phyloP scores from a whole-genome alignment of 2,888 invertebrate species.

The Platycnemis pennipes region DNA sequence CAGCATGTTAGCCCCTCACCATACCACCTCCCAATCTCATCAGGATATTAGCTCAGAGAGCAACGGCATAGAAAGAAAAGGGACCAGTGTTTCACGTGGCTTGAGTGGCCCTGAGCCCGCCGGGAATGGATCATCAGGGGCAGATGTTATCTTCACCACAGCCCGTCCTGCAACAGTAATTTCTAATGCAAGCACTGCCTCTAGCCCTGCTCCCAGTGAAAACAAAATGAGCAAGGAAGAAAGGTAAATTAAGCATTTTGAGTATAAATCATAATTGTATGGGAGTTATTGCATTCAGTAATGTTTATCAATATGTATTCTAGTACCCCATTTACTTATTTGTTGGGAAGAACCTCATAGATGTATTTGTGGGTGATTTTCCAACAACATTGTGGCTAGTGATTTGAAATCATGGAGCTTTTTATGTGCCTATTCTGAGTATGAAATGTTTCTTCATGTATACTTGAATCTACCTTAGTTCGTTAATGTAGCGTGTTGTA shows the following conservation, averaged over 20 bases:
- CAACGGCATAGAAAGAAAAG: slow-evolving; percentile 69
- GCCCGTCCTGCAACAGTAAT: slow-evolving; percentile 85
- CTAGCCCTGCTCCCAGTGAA: slow-evolving; percentile 80
- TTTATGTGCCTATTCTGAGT: too few relatives aligned
- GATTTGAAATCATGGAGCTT: too few relatives aligned
- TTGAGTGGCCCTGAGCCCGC: background rate
- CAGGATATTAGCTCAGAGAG: slow-evolving; percentile 65
- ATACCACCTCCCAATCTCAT: background rate
- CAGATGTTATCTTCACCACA: slow-evolving; percentile 84
- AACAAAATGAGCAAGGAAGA: slow-evolving; percentile 82
- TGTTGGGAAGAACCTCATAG: too few relatives aligned
- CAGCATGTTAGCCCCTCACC: slow-evolving; percentile 63
- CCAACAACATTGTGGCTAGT: too few relatives aligned
- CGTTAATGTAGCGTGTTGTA: too few relatives aligned
- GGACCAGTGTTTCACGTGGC: slow-evolving; percentile 38
- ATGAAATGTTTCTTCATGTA: too few relatives aligned
- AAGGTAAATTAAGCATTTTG: slow-evolving; percentile 76
- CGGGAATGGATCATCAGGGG: slow-evolving; percentile 70
- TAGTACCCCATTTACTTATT: too few relatives aligned
- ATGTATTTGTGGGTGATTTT: too few relatives aligned
- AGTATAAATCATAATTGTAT: too few relatives aligned
- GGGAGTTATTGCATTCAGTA: background rate
- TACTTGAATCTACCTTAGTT: too few relatives aligned
- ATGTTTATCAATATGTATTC: too few relatives aligned
- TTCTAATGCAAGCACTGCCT: slow-evolving; percentile 83